These are phyloP conservation scores for Hirtodrosophila cameraria DNA, from an alignment of 2,888 invertebrate genomes.

Conservation along the genomic window DNA sequence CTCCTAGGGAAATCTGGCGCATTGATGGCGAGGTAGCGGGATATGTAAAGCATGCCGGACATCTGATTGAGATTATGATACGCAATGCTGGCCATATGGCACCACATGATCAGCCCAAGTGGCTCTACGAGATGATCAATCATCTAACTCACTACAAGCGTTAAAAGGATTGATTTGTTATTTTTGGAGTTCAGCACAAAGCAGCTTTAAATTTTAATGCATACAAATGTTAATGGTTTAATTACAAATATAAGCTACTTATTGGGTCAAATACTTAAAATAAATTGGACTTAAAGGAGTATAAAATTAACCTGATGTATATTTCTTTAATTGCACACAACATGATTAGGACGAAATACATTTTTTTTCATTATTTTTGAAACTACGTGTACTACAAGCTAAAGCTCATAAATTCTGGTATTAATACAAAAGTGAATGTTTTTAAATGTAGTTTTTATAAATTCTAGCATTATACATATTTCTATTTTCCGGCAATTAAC, in stretches of 20 bases:
- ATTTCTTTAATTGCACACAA: too few species aligned
- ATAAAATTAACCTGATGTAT: too few species aligned
- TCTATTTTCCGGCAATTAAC: too few species aligned
- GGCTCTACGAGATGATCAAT: conserved; percentile 89
- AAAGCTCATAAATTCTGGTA: too few species aligned
- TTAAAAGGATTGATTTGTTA: conserved; percentile 15
- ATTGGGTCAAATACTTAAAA: conserved; percentile 12
- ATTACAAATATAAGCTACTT: neutral
- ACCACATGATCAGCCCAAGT: conserved; percentile 91
- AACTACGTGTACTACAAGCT: too few species aligned
- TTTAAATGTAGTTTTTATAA: too few species aligned
- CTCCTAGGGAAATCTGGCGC: conserved; percentile 88
- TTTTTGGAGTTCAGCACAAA: conserved; percentile 1
- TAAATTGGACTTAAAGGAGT: conserved; percentile 6
- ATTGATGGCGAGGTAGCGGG: conserved; percentile 89
- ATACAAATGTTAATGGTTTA: neutral
- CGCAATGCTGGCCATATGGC: conserved; percentile 93
- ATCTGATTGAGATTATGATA: conserved; percentile 90
- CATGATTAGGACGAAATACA: too few species aligned
- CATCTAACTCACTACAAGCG: conserved; percentile 77
- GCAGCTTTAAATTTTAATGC: conserved; percentile 15
- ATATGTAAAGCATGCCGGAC: conserved; percentile 89
- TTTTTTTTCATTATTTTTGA: too few species aligned
- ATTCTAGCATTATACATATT: too few species aligned
- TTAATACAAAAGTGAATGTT: too few species aligned